Conservation (phyloP, 2,113 vertebrate species). For the Urocitellus parryii region DNA sequence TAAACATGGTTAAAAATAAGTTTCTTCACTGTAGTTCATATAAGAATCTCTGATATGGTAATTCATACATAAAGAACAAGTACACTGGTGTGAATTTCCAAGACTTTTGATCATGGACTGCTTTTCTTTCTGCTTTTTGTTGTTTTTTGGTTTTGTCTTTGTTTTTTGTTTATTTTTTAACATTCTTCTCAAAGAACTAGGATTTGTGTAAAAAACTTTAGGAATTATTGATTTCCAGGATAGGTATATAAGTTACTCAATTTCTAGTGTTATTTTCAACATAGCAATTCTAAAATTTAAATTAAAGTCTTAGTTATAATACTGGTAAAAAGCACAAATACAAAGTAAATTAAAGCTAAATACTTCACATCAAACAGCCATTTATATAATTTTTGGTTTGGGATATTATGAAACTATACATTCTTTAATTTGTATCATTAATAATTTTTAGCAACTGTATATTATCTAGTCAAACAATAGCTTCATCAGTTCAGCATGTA, state of each 20-base stretch:
- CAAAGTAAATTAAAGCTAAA: slow-evolving; percentile 51
- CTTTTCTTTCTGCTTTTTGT: too few relatives aligned
- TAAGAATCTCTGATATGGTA: not conserved
- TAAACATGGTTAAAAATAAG: not conserved
- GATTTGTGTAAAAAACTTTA: not conserved
- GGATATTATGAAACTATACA: not conserved
- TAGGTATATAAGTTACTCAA: not conserved
- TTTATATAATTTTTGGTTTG: slow-evolving; percentile 47
- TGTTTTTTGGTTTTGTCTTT: too few relatives aligned
- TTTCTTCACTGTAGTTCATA: not conserved
- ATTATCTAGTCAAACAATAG: slow-evolving; percentile 48
- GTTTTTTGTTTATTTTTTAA: not conserved
- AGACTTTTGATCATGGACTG: not conserved
- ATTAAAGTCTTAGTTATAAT: slow-evolving; percentile 19
- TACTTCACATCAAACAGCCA: slow-evolving; percentile 40
- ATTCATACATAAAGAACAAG: not conserved
- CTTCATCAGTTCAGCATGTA: slow-evolving; percentile 13
- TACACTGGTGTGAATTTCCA: not conserved
- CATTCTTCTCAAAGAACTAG: not conserved
- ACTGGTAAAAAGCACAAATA: slow-evolving; percentile 16
- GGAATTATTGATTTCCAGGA: not conserved
- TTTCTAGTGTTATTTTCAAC: slow-evolving; percentile 33
- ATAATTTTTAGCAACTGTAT: not conserved
- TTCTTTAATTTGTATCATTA: slow-evolving; percentile 6
- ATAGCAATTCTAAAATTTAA: slow-evolving; percentile 14